Percentiles rank a stretch among this genome's conserved stretches.
phyloP scores from a whole-genome alignment of 2,888 invertebrate genomes.

The Abscondita cerata region DNA sequence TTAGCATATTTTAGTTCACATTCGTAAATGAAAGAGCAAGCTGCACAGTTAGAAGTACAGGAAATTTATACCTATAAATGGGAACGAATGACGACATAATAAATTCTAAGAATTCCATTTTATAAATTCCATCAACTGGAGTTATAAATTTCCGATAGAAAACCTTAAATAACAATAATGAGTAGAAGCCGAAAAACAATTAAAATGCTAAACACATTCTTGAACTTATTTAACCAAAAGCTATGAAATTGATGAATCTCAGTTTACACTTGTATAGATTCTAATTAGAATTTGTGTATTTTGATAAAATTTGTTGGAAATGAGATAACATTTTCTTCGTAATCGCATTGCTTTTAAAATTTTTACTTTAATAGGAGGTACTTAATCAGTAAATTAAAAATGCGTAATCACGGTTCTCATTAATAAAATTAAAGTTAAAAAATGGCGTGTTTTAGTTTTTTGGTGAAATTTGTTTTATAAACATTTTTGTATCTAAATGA shows the following conservation, averaged over 20 bases:
- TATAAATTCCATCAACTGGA: slow-evolving; percentile 37
- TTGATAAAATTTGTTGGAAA: no score
- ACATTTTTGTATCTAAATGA: slow-evolving; percentile 47
- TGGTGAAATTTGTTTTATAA: slow-evolving; percentile 36
- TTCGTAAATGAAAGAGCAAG: neutral
- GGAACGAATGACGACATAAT: slow-evolving; percentile 14
- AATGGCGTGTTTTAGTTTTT: slow-evolving; percentile 35
- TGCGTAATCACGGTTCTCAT: slow-evolving; percentile 39
- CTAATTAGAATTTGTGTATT: neutral
- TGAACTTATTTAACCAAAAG: slow-evolving; percentile 36
- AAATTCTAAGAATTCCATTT: slow-evolving; percentile 24
- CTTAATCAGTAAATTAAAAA: slow-evolving; percentile 19
- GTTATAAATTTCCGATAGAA: slow-evolving; percentile 43
- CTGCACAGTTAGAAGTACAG: neutral
- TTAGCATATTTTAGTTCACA: neutral
- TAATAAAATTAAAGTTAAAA: slow-evolving; percentile 36
- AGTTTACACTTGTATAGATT: slow-evolving; percentile 10
- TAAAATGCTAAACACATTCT: slow-evolving; percentile 45
- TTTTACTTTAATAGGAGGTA: no score
- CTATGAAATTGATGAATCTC: slow-evolving; percentile 28
- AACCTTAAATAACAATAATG: slow-evolving; percentile 46
- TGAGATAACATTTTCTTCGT: no score
- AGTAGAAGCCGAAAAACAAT: slow-evolving; percentile 37
- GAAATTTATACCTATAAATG: slow-evolving; percentile 5
- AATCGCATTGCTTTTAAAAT: neutral